phyloP scores from a whole-genome alignment of 2,888 invertebrate genomes.

The Dusona sp. region DNA sequence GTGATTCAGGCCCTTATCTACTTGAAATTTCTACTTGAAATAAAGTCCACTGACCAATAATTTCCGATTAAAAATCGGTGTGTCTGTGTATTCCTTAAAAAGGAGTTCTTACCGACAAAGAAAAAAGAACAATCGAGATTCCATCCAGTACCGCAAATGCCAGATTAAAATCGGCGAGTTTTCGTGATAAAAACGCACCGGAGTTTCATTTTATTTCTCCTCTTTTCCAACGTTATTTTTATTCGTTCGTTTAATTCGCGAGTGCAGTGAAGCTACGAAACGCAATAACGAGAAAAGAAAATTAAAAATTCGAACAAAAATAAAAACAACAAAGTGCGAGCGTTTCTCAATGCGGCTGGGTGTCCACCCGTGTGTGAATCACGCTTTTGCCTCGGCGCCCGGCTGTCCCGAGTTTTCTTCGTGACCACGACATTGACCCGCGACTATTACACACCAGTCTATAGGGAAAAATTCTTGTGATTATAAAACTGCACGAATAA shows the following conservation, averaged over 20 bases:
- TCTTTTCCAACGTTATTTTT: slow-evolving; percentile 3
- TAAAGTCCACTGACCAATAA: background rate
- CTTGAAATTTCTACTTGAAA: slow-evolving; percentile 47
- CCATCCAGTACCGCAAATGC: slow-evolving; percentile 54
- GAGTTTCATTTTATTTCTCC: slow-evolving; percentile 36
- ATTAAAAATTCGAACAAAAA: background rate
- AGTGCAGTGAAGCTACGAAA: slow-evolving; percentile 2
- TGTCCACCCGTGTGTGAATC: slow-evolving; percentile 80
- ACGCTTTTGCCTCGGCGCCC: slow-evolving; percentile 76
- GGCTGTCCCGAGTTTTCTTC: slow-evolving; percentile 74
- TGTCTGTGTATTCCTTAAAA: background rate
- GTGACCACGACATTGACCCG: slow-evolving; percentile 76
- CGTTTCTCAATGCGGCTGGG: slow-evolving; percentile 68
- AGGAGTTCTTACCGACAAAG: background rate
- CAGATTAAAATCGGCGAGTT: slow-evolving; percentile 49
- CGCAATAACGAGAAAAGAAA: background rate
- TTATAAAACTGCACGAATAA: background rate
- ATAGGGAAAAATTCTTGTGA: background rate
- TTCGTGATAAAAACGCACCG: slow-evolving; percentile 32
- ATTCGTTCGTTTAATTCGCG: background rate
- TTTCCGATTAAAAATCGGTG: background rate
- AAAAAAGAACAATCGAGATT: slow-evolving; percentile 26
- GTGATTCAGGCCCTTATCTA: slow-evolving; percentile 77
- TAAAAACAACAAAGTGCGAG: slow-evolving; percentile 9
- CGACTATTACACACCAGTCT: background rate